These are phyloP conservation scores for Tringa solitaria DNA, from an alignment of 2,113 vertebrate species.

Conservation along the genomic window DNA sequence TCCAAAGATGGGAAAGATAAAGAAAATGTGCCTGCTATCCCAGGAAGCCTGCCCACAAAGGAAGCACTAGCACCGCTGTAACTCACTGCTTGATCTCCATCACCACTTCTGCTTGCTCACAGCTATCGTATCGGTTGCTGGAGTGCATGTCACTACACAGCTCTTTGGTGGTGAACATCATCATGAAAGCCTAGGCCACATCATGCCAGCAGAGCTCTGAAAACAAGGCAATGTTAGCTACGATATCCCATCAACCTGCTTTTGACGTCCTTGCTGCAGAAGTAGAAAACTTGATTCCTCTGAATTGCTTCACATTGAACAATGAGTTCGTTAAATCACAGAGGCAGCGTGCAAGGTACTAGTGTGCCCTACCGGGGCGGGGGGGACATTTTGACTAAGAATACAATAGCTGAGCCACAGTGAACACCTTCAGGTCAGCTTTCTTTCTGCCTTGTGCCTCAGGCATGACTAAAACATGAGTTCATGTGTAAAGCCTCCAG, in stretches of 20 bases:
- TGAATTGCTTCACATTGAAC: not conserved
- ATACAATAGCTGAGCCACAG: not conserved
- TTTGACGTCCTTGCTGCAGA: not conserved
- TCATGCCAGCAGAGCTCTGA: not conserved
- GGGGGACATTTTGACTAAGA: not conserved
- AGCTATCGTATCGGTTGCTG: not conserved
- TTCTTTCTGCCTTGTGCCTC: not conserved
- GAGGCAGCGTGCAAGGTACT: rapidly evolving
- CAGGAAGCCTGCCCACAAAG: not conserved
- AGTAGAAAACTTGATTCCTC: not conserved
- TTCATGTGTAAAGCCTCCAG: not conserved
- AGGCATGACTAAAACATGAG: not conserved
- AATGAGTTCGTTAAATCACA: not conserved
- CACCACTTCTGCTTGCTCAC: not conserved
- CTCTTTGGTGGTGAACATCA: not conserved
- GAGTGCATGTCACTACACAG: not conserved
- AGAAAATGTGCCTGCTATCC: rapidly evolving
- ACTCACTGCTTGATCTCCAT: not conserved
- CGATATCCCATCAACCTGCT: not conserved
- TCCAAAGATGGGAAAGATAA: not conserved
- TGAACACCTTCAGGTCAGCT: not conserved
- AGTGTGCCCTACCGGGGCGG: rapidly evolving
- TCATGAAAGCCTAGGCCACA: not conserved
- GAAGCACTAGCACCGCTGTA: not conserved
- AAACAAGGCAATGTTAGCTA: not conserved